A percentile compares a stretch with the other conserved stretches of the same genome.
phyloP scores from a whole-genome alignment of 2,797 vertebrate species.

The Phylloscopus collybita region DNA sequence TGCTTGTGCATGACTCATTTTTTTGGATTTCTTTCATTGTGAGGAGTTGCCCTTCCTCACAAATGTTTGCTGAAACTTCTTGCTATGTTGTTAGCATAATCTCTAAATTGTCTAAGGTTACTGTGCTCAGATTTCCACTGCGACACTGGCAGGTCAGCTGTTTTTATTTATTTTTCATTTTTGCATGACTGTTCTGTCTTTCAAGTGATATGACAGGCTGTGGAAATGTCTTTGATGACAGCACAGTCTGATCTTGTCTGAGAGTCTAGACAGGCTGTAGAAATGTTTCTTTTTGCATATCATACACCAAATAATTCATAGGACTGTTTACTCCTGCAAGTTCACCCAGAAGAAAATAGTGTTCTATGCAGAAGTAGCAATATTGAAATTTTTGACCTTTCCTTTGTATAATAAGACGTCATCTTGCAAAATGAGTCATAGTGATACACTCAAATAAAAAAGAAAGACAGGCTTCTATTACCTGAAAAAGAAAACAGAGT shows the following conservation, averaged over 20 bases:
- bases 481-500: background rate
- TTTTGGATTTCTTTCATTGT: conserved; percentile 67
- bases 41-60: conserved; percentile 61
- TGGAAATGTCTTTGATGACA: conserved; percentile 69
- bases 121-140: conserved; percentile 62
- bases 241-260: conserved; percentile 65
- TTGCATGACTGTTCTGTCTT: conserved; percentile 56
- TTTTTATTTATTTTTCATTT: conserved; percentile 71
- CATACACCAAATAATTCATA: conserved; percentile 57
- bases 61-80: conserved; percentile 71
- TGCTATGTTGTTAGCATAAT: conserved; percentile 65
- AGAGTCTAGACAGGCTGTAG: conserved; percentile 71
- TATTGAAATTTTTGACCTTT: conserved; percentile 59
- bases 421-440: conserved; percentile 19
- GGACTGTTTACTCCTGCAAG: conserved; percentile 58
- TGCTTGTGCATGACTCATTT: conserved; percentile 72
- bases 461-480: background rate
- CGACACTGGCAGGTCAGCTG: conserved; percentile 58
- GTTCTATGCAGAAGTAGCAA: conserved; percentile 47
- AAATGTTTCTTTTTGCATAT: conserved; percentile 68
- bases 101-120: conserved; percentile 69
- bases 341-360: conserved; percentile 25
- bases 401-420: conserved; percentile 19
- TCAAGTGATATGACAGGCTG: conserved; percentile 63
- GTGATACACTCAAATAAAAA: background rate